A percentile compares a stretch with the other conserved stretches of the same genome.
phyloP scores from a whole-genome alignment of 92 coral and sea anemone genomes.

The Siderastrea siderea region DNA sequence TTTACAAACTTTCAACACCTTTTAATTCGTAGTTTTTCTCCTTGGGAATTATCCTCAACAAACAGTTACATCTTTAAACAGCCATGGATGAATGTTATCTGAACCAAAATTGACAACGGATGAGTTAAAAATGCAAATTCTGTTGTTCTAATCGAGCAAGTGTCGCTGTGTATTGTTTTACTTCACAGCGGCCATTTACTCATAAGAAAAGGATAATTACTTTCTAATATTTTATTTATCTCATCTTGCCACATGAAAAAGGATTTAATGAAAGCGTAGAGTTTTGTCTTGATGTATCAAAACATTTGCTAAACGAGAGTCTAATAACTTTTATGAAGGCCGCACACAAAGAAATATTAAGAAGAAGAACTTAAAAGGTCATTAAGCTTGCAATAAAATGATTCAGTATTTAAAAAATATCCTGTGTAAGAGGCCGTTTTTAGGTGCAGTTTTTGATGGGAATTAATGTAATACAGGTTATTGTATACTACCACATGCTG shows the following conservation, averaged over 20 bases:
- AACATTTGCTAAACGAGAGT: slow-evolving; percentile 7
- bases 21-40: background rate
- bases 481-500: slow-evolving; percentile 17
- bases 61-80: slow-evolving; percentile 17
- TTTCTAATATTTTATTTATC: slow-evolving; percentile 20
- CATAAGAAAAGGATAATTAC: slow-evolving; percentile 24
- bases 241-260: slow-evolving; percentile 10
- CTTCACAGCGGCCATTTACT: slow-evolving; percentile 7
- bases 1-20: background rate
- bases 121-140: slow-evolving; percentile 42
- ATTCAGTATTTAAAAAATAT: background rate
- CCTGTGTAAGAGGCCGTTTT: background rate
- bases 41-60: background rate
- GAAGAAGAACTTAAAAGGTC: background rate
- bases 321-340: background rate
- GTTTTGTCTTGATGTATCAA: slow-evolving; percentile 4
- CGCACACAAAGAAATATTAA: background rate
- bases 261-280: slow-evolving; percentile 2
- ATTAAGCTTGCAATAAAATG: background rate
- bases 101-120: slow-evolving; percentile 23
- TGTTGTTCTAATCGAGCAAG: slow-evolving; percentile 12
- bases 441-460: background rate
- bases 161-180: slow-evolving; percentile 24
- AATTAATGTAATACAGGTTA: slow-evolving; percentile 15
- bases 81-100: slow-evolving; percentile 23